Conservation (phyloP, 2,797 vertebrate species). For the Lerista edwardsae region DNA sequence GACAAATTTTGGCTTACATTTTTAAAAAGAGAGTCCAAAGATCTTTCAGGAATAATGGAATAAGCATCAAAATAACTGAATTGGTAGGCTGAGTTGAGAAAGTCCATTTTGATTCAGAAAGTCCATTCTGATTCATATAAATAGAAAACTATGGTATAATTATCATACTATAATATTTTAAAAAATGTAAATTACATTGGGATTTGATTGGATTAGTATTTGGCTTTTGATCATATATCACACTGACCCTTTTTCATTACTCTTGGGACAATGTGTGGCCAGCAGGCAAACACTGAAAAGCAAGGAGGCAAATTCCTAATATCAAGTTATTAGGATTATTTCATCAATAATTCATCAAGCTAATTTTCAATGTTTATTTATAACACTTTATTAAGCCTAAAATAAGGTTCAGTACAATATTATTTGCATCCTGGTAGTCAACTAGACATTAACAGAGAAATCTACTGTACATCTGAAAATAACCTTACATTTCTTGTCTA, state of each 20-base stretch:
- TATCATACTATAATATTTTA: slow-evolving; percentile 21
- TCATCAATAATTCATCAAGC: too few species aligned
- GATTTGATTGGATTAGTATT: slow-evolving; percentile 32
- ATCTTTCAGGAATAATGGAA: neutral
- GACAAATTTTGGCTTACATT: neutral
- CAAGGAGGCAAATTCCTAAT: neutral
- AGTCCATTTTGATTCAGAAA: slow-evolving; percentile 24
- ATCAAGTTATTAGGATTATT: too few species aligned
- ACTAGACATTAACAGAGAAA: neutral
- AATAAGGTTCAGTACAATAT: neutral
- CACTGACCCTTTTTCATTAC: slow-evolving; percentile 4
- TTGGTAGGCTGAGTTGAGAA: neutral
- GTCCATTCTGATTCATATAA: slow-evolving; percentile 24
- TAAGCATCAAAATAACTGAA: slow-evolving; percentile 7
- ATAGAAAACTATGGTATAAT: neutral
- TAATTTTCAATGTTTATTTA: neutral
- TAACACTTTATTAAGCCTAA: neutral
- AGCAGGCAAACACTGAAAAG: neutral
- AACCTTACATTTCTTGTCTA: neutral
- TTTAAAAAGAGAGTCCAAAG: neutral
- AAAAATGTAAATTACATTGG: slow-evolving; percentile 6
- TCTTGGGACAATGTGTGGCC: neutral
- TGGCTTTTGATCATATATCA: slow-evolving; percentile 33
- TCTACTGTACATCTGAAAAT: too few species aligned
- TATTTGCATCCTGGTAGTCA: neutral